Evolutionary conservation across 2,888 invertebrate genomes (phyloP).

Genomic region (Parnassius glacialis): DNA sequence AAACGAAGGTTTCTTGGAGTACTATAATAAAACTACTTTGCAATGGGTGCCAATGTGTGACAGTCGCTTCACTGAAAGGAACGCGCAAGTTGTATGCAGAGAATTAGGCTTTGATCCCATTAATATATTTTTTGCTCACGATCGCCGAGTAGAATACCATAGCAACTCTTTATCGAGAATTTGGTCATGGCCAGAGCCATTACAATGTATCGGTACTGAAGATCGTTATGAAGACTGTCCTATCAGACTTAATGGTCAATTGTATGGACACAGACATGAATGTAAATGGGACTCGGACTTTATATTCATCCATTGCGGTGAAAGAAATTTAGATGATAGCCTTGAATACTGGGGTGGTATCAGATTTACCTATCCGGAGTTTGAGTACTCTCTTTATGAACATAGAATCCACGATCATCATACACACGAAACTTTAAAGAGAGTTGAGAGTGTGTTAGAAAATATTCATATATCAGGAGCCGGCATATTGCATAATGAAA

Average conservation of each 20-base stretch:
- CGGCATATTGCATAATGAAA: conserved; percentile 97
- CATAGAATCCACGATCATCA: conserved; percentile 90
- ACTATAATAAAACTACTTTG: conserved; percentile 95
- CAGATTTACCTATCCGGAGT: conserved; percentile 93
- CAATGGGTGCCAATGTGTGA: conserved; percentile 99
- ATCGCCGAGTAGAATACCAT: conserved; percentile 92
- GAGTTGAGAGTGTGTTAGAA: conserved; percentile 88
- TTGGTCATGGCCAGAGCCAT: conserved; percentile 97
- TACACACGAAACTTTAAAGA: conserved; percentile 86
- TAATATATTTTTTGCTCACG: conserved; percentile 93
- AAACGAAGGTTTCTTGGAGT: conserved; percentile 94
- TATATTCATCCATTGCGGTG: conserved; percentile 95
- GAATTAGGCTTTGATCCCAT: conserved; percentile 94
- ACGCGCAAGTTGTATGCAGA: conserved; percentile 97
- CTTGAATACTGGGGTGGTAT: conserved; percentile 97
- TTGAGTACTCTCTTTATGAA: conserved; percentile 92
- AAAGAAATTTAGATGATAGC: conserved; percentile 82
- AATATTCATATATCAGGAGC: conserved; percentile 94
- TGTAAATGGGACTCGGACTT: conserved; percentile 95
- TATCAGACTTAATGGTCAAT: conserved; percentile 93
- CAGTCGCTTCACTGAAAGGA: conserved; percentile 95
- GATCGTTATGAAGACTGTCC: conserved; percentile 90
- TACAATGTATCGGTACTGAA: conserved; percentile 91
- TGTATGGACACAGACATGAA: conserved; percentile 90
- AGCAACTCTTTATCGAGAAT: conserved; percentile 92